phyloP scores from a whole-genome alignment of 2,113 vertebrate species.

The Sinocyclocheilus maitianheensis region DNA sequence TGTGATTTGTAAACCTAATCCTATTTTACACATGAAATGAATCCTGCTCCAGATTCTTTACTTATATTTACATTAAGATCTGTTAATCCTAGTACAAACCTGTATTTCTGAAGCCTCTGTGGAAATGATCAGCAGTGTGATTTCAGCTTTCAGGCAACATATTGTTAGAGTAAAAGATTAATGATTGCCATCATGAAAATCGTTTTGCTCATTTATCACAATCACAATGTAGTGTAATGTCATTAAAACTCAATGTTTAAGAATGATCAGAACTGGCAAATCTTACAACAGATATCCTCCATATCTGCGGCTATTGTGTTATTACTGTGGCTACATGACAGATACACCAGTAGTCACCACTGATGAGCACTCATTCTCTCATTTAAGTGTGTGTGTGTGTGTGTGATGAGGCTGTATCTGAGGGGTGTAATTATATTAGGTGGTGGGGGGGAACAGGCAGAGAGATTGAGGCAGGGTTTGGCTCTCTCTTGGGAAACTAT shows the following conservation, averaged over 20 bases:
- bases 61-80: background rate
- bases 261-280: background rate
- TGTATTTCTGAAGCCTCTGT: background rate
- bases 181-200: conserved; percentile 13
- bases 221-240: background rate
- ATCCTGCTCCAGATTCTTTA: background rate
- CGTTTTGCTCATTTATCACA: conserved; percentile 18
- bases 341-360: conserved; percentile 32
- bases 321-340: conserved; percentile 33
- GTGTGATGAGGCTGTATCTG: conserved; percentile 45
- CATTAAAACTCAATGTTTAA: background rate
- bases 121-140: background rate
- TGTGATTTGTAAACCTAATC: background rate
- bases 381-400: conserved; percentile 27
- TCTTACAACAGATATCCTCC: background rate
- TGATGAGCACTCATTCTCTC: conserved; percentile 23
- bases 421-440: conserved; percentile 41
- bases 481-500: conserved; percentile 30
- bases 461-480: conserved; percentile 35
- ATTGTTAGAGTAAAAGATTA: conserved; percentile 25
- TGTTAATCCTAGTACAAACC: background rate
- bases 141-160: conserved; percentile 13
- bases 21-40: background rate
- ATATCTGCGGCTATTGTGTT: conserved; percentile 39
- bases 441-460: conserved; percentile 1